Evolutionary conservation across 2,113 vertebrate genomes (phyloP).

Genomic region (Nannobrachium achirus): DNA sequence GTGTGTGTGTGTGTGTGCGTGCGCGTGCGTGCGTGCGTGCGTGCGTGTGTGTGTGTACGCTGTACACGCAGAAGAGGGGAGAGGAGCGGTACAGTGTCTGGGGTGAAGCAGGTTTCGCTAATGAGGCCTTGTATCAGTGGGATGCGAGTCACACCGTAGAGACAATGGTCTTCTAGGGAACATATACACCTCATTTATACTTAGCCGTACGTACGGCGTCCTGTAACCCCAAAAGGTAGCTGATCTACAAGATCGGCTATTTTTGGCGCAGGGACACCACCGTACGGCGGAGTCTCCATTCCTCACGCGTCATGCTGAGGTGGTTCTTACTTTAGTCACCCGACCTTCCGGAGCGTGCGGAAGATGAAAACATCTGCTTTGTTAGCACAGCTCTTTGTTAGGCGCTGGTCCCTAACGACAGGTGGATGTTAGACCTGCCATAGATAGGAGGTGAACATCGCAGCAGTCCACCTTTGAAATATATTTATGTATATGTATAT

Average conservation of each 20-base stretch:
- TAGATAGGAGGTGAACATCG: constrained; percentile 10
- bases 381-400: constrained; percentile 42
- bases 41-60: constrained; percentile 4
- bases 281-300: constrained; percentile 42
- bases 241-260: too few relatives aligned
- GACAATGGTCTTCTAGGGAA: constrained; percentile 64
- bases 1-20: constrained; percentile 15
- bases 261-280: too few relatives aligned
- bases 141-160: constrained; percentile 67
- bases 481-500: too few relatives aligned
- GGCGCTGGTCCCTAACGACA: constrained; percentile 53
- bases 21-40: constrained; percentile 3
- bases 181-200: too few relatives aligned
- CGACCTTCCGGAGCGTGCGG: constrained; percentile 27
- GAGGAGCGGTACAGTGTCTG: constrained; percentile 66
- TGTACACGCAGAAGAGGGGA: constrained; percentile 36
- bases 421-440: constrained; percentile 52
- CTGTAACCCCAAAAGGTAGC: too few relatives aligned
- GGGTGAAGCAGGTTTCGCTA: constrained; percentile 74
- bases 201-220: too few relatives aligned
- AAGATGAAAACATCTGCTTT: constrained; percentile 68
- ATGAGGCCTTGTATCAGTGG: constrained; percentile 78
- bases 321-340: constrained; percentile 56
- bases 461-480: not conserved
- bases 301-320: constrained; percentile 64